Base-by-base conservation (phyloP, 2,113 vertebrate genomes). In the Boulengeromyrus knoepffleri region DNA sequence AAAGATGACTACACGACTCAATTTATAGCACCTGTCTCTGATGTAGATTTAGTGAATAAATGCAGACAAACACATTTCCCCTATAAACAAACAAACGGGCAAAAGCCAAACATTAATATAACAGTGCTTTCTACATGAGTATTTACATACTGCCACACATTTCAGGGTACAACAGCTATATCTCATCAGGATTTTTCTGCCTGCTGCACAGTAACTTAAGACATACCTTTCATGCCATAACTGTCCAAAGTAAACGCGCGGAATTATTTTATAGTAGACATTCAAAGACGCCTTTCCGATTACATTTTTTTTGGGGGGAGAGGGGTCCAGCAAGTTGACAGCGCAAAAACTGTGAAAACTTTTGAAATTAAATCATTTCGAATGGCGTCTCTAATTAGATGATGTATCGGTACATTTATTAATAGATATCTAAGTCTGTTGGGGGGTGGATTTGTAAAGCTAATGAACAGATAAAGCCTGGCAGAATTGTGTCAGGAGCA, bases 391-490 rank as follows among this genome's bases (percentile, higher is more conserved):
- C 70, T 39, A 56, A 77, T 77, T 39, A 39, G 36, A 39, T 77
- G 15, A 19, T 39, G 3, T 10, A 15, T 39, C 13, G 13, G 83
- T 85, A 85, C 83, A 85, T 80, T 80, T 80, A 80, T 80, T 80
- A 17, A 31, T 85, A 47, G 24, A 47, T n/a, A 47, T 46, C 12
- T 47, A 6, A 47, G 6, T 9, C 42, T n/a, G 80, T 21, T 84
- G 80, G 80, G 17, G 42, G 83, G 47, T 31, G 58, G 70, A 49
- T 89, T 77, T 90, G 80, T 45, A 56, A 47, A 58, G 77, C 86
- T 91, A 88, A 91, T 90, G 58, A 92, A 90, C 86, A 83, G 87
- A 91, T 88, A 49, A 87, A 47, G n/a, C 50, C 50, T 74, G 87
- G 77, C n/a, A 83, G 46, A 36, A 89, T 77, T 9, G 70, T 84